phyloP scores from a whole-genome alignment of 2,797 vertebrate genomes.

The Rhynchotus rufescens region DNA sequence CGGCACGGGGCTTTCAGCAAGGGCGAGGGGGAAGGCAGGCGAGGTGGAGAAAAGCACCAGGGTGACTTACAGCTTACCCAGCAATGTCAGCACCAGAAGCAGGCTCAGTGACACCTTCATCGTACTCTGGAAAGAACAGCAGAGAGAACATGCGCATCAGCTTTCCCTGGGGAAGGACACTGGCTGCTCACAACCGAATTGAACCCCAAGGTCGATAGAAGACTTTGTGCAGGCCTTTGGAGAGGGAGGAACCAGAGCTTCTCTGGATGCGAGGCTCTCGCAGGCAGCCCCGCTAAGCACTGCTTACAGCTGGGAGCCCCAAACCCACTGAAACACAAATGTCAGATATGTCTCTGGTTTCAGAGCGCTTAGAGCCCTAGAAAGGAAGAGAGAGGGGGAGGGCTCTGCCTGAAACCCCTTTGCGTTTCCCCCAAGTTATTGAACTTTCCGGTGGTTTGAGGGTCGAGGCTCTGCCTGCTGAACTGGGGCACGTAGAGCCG shows the following conservation, averaged over 20 bases:
- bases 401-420: neutral
- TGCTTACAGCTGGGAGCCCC: neutral
- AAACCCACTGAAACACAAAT: neutral
- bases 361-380: neutral
- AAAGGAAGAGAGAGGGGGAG: neutral
- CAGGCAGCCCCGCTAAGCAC: neutral
- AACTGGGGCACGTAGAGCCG: fast-evolving
- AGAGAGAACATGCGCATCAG: fast-evolving
- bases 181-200: neutral
- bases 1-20: neutral
- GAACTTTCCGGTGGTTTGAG: slow-evolving; percentile 22
- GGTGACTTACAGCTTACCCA: slow-evolving; percentile 41
- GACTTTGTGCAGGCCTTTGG: neutral
- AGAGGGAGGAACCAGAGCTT: neutral
- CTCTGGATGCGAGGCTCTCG: neutral
- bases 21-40: neutral
- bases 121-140: neutral
- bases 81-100: slow-evolving; percentile 4
- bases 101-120: slow-evolving; percentile 29
- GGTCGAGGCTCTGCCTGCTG: neutral
- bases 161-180: neutral
- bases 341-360: fast-evolving
- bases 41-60: neutral
- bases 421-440: neutral
- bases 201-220: neutral